Evolutionary conservation across 2,797 vertebrate species (phyloP).

Genomic region (Petrocephalus schoutedeni): DNA sequence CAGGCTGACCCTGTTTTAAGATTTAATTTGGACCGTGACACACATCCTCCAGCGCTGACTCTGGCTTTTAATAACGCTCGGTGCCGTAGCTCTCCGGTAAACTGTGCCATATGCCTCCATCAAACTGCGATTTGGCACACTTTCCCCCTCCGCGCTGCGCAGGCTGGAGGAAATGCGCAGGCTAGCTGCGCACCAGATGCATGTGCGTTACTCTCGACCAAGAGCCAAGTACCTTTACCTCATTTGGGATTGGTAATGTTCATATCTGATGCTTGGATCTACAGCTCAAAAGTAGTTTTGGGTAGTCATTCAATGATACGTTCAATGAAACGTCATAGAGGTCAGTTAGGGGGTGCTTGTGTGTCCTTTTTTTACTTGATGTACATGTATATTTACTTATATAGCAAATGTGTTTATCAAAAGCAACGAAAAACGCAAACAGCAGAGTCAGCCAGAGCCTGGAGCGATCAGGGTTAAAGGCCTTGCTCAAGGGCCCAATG

Average conservation of each 20-base stretch:
- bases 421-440: not conserved
- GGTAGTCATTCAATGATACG: not conserved
- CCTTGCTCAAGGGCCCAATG: not conserved
- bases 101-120: constrained; percentile 12
- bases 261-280: not conserved
- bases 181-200: not conserved
- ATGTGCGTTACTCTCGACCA: not conserved
- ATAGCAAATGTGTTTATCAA: not conserved
- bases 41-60: constrained; percentile 36
- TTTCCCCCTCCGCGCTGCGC: constrained; percentile 15
- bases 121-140: constrained; percentile 2
- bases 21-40: constrained; percentile 38
- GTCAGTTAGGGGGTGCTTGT: not conserved
- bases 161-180: not conserved
- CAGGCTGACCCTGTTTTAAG: constrained; percentile 40
- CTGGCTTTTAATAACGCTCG: constrained; percentile 21
- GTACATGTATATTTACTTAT: not conserved
- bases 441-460: not conserved
- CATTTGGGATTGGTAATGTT: not conserved
- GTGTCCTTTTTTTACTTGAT: not conserved
- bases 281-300: not conserved
- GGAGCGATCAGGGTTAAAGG: not conserved
- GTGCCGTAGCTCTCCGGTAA: not conserved
- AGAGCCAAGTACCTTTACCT: not conserved
- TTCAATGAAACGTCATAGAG: not conserved